phyloP scores from a whole-genome alignment of 2,113 vertebrate species.

The Proterorhinus semilunaris region DNA sequence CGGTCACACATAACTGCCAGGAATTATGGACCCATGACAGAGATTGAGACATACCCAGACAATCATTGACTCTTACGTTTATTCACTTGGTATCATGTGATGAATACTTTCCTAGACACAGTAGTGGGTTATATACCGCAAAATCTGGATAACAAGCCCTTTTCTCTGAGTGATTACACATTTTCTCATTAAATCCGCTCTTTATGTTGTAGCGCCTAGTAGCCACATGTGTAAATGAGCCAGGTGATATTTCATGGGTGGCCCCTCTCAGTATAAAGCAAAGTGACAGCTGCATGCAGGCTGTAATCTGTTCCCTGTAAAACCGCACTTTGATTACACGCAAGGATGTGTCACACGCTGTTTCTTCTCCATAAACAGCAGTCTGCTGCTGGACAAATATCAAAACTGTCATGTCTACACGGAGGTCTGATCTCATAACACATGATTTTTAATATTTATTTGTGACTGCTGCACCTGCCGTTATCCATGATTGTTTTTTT shows the following conservation, averaged over 20 bases:
- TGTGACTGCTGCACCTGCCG: too few species aligned
- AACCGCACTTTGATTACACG: conserved; percentile 59
- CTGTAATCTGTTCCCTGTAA: conserved; percentile 74
- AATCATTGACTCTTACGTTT: too few species aligned
- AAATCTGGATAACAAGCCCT: background rate
- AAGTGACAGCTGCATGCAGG: conserved; percentile 71
- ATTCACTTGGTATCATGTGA: too few species aligned
- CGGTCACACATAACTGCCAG: too few species aligned
- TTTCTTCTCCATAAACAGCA: conserved; percentile 35
- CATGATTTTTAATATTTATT: background rate
- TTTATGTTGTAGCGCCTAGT: conserved; percentile 40
- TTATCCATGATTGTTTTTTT: too few species aligned
- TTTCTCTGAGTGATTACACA: background rate
- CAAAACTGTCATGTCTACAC: background rate
- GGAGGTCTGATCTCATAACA: background rate
- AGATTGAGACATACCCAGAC: too few species aligned
- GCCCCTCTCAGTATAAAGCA: conserved; percentile 61
- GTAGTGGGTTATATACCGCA: background rate
- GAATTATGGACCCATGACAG: too few species aligned
- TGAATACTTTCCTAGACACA: too few species aligned
- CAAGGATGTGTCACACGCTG: conserved; percentile 55
- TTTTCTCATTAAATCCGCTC: conserved; percentile 14
- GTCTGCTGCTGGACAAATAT: background rate
- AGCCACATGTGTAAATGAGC: conserved; percentile 57
- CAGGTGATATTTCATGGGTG: conserved; percentile 71